Base-by-base conservation (phyloP, 2,113 vertebrate species). In the Melanotaenia duboulayi region DNA sequence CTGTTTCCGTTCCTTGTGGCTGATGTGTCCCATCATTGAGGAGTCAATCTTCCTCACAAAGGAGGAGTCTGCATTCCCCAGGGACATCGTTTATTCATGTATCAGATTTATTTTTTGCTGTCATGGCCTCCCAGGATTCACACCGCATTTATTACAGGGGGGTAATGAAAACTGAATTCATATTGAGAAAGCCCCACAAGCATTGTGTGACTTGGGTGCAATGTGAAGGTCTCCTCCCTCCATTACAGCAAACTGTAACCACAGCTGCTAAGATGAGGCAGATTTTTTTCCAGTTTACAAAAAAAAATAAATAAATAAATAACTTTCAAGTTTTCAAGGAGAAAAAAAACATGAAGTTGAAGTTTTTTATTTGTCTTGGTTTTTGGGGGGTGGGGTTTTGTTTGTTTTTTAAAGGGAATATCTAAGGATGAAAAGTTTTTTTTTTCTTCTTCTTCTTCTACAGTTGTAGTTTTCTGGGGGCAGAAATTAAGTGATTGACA, bases 1-100 rank as follows among this genome's bases (percentile, higher is more conserved):
- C 90, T 86, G 90, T 90, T 83, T 65, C 82, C 78, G 83, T 89
- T 90, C 76, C 85, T 88, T 20, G 66, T 80, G 90, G 92, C 84
- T 81, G 91, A 92, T 91, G 90, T 84, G 86, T 87, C 91, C 92
- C 89, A 83, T 93, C 91, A 88, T 90, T 78, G 85, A 91, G 84
- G 84, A 94, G 90, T 94, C 93, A 91, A 93, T 92, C 94, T 93
- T 88, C 88, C 73, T 89, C 91, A 92, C 86, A 92, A 90, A 91
- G 90, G 91, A 91, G 88, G 87, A 88, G 90, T 71, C 73, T 84
- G 88, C 87, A 72, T 81, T 86, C 91, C 90, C 88, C 19, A 4
- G 90, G 76, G 80, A 90, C 89, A 91, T 93, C 58, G 85, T 83
- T 94, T 95, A 94, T 95, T 93, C 91, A 90, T 94, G 90, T 92